Conservation (phyloP, 2,888 invertebrate genomes). For the Tetragonula carbonaria region DNA sequence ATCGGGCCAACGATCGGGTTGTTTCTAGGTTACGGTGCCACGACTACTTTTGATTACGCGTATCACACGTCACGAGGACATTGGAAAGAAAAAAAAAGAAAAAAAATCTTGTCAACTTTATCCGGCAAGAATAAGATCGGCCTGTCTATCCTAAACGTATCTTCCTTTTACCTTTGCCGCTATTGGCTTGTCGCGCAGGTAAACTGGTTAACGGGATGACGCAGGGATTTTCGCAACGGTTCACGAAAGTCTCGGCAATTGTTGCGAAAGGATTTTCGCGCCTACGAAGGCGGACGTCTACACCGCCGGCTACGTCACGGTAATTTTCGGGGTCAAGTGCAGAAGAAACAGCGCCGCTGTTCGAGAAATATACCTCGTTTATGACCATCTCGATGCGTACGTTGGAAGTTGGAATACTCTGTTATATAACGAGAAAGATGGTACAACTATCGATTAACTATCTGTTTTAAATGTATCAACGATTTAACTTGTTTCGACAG, state of each 20-base stretch:
- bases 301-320: constrained; percentile 51
- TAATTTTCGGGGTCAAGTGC: constrained; percentile 64
- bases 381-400: constrained; percentile 5
- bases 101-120: background rate
- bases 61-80: constrained; percentile 25
- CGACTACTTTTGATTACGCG: constrained; percentile 10
- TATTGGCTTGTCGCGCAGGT: constrained; percentile 5
- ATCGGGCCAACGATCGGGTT: constrained; percentile 29
- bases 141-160: background rate
- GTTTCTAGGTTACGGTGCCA: constrained; percentile 48
- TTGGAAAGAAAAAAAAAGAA: background rate
- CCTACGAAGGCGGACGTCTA: constrained; percentile 30
- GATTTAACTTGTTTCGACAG: no score
- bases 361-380: constrained; percentile 33
- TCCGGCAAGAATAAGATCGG: background rate
- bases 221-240: constrained; percentile 47
- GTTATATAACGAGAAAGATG: constrained; percentile 37
- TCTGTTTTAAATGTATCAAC: no score
- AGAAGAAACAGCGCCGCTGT: constrained; percentile 22
- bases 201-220: constrained; percentile 46
- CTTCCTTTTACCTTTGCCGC: constrained; percentile 50
- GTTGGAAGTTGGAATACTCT: constrained; percentile 1
- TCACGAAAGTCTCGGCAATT: constrained; percentile 33
- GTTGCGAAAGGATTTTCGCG: constrained; percentile 54
- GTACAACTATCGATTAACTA: background rate